Evolutionary conservation across 2,888 invertebrate species (phyloP).

Genomic region (Tiliacea citrago): DNA sequence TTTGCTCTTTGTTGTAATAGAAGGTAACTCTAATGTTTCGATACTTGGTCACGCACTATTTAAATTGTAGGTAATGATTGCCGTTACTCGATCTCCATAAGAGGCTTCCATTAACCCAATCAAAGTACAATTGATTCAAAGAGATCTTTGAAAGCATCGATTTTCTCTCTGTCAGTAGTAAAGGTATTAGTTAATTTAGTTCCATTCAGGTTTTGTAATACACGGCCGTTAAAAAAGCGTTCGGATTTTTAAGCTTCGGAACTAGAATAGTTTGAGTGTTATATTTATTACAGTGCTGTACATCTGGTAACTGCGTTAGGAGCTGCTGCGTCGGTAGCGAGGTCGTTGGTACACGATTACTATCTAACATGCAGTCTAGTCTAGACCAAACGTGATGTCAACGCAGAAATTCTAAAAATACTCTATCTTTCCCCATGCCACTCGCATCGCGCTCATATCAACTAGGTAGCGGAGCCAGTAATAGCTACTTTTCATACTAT

Average conservation of each 20-base stretch:
- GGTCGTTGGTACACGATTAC: constrained; percentile 71
- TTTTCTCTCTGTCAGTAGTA: constrained; percentile 36
- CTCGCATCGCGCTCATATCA: constrained; percentile 63
- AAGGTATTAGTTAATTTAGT: constrained; percentile 33
- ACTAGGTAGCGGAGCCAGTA: constrained; percentile 33
- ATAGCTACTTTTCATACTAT: constrained; percentile 65
- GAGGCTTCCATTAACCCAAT: constrained; percentile 55
- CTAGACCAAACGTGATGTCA: constrained; percentile 71
- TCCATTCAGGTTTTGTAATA: constrained; percentile 6
- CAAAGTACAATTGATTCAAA: constrained; percentile 48
- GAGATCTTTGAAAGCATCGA: constrained; percentile 41
- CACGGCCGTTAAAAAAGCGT: not conserved
- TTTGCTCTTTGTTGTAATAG: constrained; percentile 68
- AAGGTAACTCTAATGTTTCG: constrained; percentile 74
- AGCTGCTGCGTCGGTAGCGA: constrained; percentile 66
- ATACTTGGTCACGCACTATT: constrained; percentile 77
- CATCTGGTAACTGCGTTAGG: constrained; percentile 71
- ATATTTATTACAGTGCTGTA: constrained; percentile 61
- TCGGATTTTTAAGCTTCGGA: constrained; percentile 18
- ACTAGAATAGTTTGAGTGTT: constrained; percentile 28
- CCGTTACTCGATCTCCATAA: constrained; percentile 55
- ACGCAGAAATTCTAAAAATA: constrained; percentile 67
- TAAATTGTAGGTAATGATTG: constrained; percentile 60
- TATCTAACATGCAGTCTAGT: constrained; percentile 73
- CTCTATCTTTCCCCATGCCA: constrained; percentile 69